Base-by-base conservation (phyloP, 2,797 vertebrate species). In the Eospalax fontanierii region DNA sequence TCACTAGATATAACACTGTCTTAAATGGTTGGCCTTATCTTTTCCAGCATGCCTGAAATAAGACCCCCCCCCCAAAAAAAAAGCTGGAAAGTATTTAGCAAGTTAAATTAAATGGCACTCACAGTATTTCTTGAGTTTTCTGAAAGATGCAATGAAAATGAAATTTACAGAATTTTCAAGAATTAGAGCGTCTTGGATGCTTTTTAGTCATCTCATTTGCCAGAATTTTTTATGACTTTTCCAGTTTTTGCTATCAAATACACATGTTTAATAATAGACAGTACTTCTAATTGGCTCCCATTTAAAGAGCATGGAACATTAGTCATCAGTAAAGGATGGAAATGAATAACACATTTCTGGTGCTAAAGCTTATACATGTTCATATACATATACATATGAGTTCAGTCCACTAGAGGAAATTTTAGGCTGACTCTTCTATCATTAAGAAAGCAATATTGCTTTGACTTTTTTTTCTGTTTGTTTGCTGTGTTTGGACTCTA, bases 291-390 rank as follows among this genome's bases (percentile, higher is more conserved):
- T 76, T 90, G 63, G 35, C 35, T 86, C 83, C 61, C 75, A 84
- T 80, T 96, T 87, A 93, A 91, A 97, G 94, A 75, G 81, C 21
- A 40, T 4, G 81, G 65, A 71, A 87, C 26, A 82, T 65, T 83
- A 68, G 75, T 93, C 73, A 93, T 73, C 28, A 40, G 43, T 90
- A 93, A 89, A 95, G 87, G 90, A 95, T 90, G 50, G 94, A 96
- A 97, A 95, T 93, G 28, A 96, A 26, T 40, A 97, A 83, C 86
- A 92, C 82, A 93, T 96, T 94, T 91, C 68, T 73, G 10, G 91
- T 95, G 73, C 63, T 89, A 86, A 96, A 81, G 2, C 86, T 91
- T 74, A 83, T 78, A 79, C 16, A 93, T 63, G 85, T 91, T 87
- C 24, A 33, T 95, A 94, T 91, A 85, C 66, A 79, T 73, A 81